A percentile compares a stretch with the other conserved stretches of the same genome.
Evolutionary conservation across 2,797 vertebrate species (phyloP).

Genomic region (Lacerta agilis): DNA sequence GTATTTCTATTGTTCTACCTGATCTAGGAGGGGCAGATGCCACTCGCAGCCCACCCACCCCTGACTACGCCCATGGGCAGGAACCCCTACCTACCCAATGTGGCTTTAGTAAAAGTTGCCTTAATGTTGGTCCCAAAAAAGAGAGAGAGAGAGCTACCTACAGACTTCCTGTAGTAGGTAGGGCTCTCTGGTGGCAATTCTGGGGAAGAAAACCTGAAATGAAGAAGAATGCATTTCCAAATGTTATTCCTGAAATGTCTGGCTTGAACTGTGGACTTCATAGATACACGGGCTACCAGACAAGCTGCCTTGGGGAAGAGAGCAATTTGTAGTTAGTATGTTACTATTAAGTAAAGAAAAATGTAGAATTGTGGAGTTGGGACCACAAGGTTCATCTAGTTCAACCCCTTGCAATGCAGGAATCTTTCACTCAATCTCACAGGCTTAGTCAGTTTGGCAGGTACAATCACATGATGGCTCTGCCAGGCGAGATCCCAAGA

Average conservation of each 20-base stretch:
- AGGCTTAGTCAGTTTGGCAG: not conserved
- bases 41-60: too few relatives aligned
- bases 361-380: too few relatives aligned
- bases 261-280: not conserved
- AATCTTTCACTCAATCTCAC: not conserved
- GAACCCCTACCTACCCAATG: fast-evolving
- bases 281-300: not conserved
- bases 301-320: too few relatives aligned
- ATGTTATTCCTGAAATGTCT: not conserved
- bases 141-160: fast-evolving
- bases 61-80: too few relatives aligned
- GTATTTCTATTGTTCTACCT: too few relatives aligned
- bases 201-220: not conserved
- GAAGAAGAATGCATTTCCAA: not conserved
- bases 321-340: too few relatives aligned
- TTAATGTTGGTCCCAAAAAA: not conserved
- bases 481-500: not conserved
- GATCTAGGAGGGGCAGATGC: too few relatives aligned
- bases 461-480: not conserved
- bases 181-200: not conserved
- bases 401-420: not conserved
- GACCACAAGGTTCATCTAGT: not conserved
- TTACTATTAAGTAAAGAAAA: too few relatives aligned
- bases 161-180: not conserved
- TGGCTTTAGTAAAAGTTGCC: not conserved